Percentiles rank a stretch among this genome's conserved stretches.
phyloP scores from a whole-genome alignment of 1,140 invertebrate genomes.

The Globodera rostochiensis region DNA sequence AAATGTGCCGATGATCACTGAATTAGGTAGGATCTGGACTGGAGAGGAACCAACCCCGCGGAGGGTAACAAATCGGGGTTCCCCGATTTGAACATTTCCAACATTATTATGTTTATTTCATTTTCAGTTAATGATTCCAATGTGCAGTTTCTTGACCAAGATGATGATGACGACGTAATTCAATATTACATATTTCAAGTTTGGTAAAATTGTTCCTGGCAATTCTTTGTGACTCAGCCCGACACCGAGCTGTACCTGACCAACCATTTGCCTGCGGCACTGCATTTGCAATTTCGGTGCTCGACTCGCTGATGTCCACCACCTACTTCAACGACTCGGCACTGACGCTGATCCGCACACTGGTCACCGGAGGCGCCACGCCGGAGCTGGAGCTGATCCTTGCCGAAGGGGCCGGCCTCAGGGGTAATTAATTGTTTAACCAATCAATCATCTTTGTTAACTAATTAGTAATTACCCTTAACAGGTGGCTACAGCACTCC shows the following conservation, averaged over 20 bases:
- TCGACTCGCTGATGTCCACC: constrained; percentile 99
- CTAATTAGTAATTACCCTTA: neutral
- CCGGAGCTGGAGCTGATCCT: constrained; percentile 98
- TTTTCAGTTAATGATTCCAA: constrained; percentile 98
- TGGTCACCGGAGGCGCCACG: constrained; percentile 97
- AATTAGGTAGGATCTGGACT: constrained; percentile 72
- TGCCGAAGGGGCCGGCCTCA: constrained; percentile 93
- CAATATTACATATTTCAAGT: neutral
- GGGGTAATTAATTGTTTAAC: constrained; percentile 69
- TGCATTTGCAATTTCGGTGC: constrained; percentile 97
- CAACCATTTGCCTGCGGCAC: constrained; percentile 99
- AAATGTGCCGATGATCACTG: constrained; percentile 97
- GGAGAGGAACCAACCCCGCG: no score
- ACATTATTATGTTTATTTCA: constrained; percentile 53
- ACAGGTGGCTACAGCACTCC: constrained; percentile 87
- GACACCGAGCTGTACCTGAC: constrained; percentile 97
- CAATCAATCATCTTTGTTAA: neutral
- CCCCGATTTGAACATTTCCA: neutral
- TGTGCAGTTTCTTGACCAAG: constrained; percentile 99
- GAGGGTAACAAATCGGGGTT: neutral
- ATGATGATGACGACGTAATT: constrained; percentile 88
- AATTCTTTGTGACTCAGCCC: no score
- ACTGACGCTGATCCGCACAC: constrained; percentile 91
- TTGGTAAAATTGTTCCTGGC: no score
- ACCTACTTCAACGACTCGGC: constrained; percentile 99